Percentiles rank a stretch among this genome's conserved stretches.
phyloP scores from a whole-genome alignment of 1,140 invertebrate species.

The Papilio polytes region DNA sequence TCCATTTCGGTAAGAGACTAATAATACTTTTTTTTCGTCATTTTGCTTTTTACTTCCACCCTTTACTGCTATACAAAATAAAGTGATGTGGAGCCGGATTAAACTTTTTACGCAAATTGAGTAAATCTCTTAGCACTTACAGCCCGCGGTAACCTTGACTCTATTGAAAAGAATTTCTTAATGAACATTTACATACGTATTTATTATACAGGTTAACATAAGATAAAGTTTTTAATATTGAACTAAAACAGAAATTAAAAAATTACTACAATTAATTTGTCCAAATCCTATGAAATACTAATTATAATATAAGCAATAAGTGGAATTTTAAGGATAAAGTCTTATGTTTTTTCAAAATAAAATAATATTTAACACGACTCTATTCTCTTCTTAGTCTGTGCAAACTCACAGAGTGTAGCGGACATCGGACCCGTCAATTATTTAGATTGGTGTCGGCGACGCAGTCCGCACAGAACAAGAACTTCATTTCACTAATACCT shows the following conservation, averaged over 20 bases:
- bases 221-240: not conserved
- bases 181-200: slow-evolving; percentile 31
- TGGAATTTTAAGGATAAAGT: not conserved
- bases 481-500: slow-evolving; percentile 32
- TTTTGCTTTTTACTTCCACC: slow-evolving; percentile 83
- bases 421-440: slow-evolving; percentile 79
- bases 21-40: slow-evolving; percentile 82
- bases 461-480: slow-evolving; percentile 47
- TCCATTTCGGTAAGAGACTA: slow-evolving; percentile 83
- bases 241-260: not conserved
- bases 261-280: not conserved
- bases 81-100: slow-evolving; percentile 60
- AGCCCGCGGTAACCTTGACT: not conserved
- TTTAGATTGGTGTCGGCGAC: slow-evolving; percentile 81
- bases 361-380: slow-evolving; percentile 45
- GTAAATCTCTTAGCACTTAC: slow-evolving; percentile 24
- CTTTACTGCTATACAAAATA: slow-evolving; percentile 79
- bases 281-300: not conserved
- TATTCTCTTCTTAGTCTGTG: slow-evolving; percentile 52
- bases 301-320: too few relatives aligned
- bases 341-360: not conserved
- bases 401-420: slow-evolving; percentile 67
- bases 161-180: slow-evolving; percentile 35
- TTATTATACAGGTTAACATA: not conserved
- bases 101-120: slow-evolving; percentile 22